Base-by-base conservation (phyloP, 2,888 invertebrate species). In the Eudemis profundana region DNA sequence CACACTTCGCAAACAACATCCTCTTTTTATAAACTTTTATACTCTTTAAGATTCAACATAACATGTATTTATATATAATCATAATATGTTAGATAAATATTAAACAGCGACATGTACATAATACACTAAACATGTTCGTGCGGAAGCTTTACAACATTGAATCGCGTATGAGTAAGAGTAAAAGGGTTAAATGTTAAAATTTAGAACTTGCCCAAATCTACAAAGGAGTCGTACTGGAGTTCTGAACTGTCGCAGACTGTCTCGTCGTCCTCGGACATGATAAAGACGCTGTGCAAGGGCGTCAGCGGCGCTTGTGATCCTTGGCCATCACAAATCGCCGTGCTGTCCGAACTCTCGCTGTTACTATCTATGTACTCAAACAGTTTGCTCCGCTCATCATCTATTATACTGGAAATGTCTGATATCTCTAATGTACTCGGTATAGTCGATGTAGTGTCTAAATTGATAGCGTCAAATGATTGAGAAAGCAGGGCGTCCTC, bases 161-260 rank as follows among this genome's bases (percentile, higher is more conserved):
- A 61, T 42, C 38, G 27, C 46, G 54, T 60, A 50, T 75, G 69
- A 69, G 69, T 70, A 61, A 61, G 65, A 67, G 46, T 63, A 64
- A 59, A 60, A 40, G 42, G 4, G 44, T 27, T 27, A 21, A 70
- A 74, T 67, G 67, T 75, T 70, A 49, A 73, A 72, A 74, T 73
- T 79, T 71, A 93, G 82, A 93, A 93, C 74, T 91, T 90, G 66
- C 93, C 93, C 90, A 93, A 91, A 78, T 93, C 93, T 78, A 93
- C 86, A 77, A 90, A 90, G 70, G 92, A 92, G 75, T 93, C 92
- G 71, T 93, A 93, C 71, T 93, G 92, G 51, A 90, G 75, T 70
- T 93, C 93, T 69, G 84, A 86, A 73, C 79, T 79, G 70, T 90
- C 90, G 66, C 83, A 83, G 36, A 84, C 72, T 36, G 81, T 74